A percentile compares a stretch with the other conserved stretches of the same genome.
Conservation (phyloP, 2,113 vertebrate genomes). For the Manacus vitellinus region DNA sequence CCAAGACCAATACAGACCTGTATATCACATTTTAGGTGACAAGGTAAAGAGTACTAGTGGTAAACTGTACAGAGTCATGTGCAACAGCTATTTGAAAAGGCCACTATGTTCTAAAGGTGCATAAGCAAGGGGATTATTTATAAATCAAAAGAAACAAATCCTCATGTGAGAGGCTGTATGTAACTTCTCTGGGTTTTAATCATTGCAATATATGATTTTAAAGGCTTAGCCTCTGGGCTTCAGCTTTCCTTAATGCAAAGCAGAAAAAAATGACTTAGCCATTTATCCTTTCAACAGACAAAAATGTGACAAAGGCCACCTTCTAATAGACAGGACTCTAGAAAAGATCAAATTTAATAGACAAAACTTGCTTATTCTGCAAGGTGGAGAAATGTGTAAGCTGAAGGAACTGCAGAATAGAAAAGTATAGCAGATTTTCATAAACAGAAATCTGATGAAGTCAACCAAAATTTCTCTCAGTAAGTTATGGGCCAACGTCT, state of each 20-base stretch:
- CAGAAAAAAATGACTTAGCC: not conserved
- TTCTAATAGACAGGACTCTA: not conserved
- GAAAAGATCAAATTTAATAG: not conserved
- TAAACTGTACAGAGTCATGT: not conserved
- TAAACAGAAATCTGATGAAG: not conserved
- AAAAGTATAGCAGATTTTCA: not conserved
- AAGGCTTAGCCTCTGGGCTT: not conserved
- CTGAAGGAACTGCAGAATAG: not conserved
- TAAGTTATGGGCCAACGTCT: rapidly evolving
- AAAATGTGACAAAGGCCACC: not conserved
- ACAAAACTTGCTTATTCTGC: not conserved
- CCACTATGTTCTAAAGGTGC: not conserved
- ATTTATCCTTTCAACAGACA: not conserved
- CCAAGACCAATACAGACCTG: not conserved
- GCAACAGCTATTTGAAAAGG: not conserved
- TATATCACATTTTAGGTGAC: not conserved
- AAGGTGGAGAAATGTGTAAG: not conserved
- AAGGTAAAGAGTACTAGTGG: not conserved
- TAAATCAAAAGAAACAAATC: not conserved
- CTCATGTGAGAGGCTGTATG: not conserved
- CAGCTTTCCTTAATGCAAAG: not conserved
- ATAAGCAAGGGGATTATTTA: not conserved
- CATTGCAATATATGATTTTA: not conserved
- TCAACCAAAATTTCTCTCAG: not conserved
- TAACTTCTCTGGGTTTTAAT: not conserved